Base-by-base conservation (phyloP, 2,113 vertebrate genomes). In the Pleuronectes platessa region DNA sequence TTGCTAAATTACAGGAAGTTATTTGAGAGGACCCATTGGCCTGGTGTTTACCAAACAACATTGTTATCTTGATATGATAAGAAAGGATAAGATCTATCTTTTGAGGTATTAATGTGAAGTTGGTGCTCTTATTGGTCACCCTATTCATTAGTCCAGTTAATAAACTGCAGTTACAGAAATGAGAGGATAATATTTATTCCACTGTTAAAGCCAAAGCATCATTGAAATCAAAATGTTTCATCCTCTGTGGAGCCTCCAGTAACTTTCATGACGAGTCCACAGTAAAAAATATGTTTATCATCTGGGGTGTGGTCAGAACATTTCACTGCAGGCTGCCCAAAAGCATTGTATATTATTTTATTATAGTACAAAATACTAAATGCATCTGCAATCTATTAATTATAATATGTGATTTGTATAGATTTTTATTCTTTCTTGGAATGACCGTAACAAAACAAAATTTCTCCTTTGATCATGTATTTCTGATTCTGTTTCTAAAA, bases 41-140 rank as follows among this genome's bases (percentile, higher is more conserved):
- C 63, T 56, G 35, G 26, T 5, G 20, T 24, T 23, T 27, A 59
- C 62, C 71, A 61, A 42, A 55, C 53, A 74, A 72, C 40, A 42
- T 2, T 13, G 3, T 42, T 42, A 42, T 42, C 40, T 42, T 12
- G 10, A 13, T n/a, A 61, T 63, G 51, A 55, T 58, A 24, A 49
- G 10, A 13, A 14, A 61, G 63, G 51, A 55, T 61, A 24, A 49
- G 69, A 51, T 51, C 37, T 55, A 26, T 65, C 31, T 37, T 37
- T 6, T 31, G 5, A 31, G 31, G 31, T 31, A 12, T 40, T 13
- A 13, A 42, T 51, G 47, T 51, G 18, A 51, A 51, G 17, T 18
- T 6, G 17, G 15, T 49, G 14, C 6, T 49, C 14, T 49, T 4
- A 49, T 4, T 49, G 14, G 10, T 49, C 47, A 49, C 47, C 13